Evolutionary conservation across 2,888 invertebrate species (phyloP), one percentile per base, ranked within the genome.

Genomic region (Lumbricus terrestris): DNA sequence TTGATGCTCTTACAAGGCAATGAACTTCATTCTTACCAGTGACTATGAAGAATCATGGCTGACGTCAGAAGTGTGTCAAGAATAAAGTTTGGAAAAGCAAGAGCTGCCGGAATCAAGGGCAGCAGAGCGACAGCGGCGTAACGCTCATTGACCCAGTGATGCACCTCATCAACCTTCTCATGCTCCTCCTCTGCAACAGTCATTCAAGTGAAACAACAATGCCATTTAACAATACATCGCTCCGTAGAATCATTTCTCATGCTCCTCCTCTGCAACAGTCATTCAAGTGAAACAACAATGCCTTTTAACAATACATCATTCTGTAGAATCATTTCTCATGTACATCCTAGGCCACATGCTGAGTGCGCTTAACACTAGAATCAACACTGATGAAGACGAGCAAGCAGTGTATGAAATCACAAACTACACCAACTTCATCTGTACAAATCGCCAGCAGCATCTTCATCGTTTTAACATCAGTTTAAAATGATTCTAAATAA

Each of bases 11-110:
- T 69, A 69, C 69, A 69, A 69, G 8, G n/a, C 1, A 69, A 69
- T n/a, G n/a, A n/a, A n/a, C n/a, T n/a, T n/a, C n/a, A 34, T 42
- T 92, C 94, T 91, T 92, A 95, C 95, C 95, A 95, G 93, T 95
- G 95, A 47, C 94, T 94, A 93, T 95, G 95, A 47, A 95, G 93
- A 90, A 95, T 94, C 34, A 95, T 93, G 38, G 95, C 94, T 54
- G 95, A 93, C 23, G 95, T 93, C 38, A 95, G 93, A 54, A 94
- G 92, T 89, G 93, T 94, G 92, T 95, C 95, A 94, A 95, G 94
- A 18, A 93, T 92, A 37, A 95, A 94, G 82, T 94, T 94, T 91
- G 95, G 95, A 90, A 94, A 91, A 92, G 95, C 94, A 89, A 95
- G 94, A 42, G 95, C 94, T 13, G 94, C 93, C 18, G 95, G 95